Evolutionary conservation across 2,797 vertebrate species (phyloP).

Genomic region (Sciurus carolinensis): DNA sequence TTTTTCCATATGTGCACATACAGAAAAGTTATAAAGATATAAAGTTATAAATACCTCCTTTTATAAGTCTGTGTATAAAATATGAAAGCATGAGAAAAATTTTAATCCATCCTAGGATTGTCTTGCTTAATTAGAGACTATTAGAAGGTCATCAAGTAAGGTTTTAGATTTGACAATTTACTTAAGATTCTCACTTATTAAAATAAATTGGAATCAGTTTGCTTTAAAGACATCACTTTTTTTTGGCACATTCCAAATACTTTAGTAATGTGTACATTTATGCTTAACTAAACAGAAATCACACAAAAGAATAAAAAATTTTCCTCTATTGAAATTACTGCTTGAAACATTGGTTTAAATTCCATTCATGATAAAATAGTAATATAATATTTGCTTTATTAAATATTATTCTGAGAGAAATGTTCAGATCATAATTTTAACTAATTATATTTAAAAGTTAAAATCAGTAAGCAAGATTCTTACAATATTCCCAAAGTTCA

Average conservation of each 20-base stretch:
- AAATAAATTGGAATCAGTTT: not conserved
- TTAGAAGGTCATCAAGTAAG: not conserved
- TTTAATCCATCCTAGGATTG: not conserved
- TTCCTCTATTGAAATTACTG: not conserved
- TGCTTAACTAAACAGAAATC: slow-evolving; percentile 1
- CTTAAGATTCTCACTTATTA: not conserved
- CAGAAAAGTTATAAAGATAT: not conserved
- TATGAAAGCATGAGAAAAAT: slow-evolving; percentile 13
- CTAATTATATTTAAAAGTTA: not conserved
- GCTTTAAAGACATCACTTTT: not conserved
- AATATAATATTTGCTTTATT: not conserved
- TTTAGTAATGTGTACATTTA: not conserved
- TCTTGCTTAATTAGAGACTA: not conserved
- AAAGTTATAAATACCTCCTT: not conserved
- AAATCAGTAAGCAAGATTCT: not conserved
- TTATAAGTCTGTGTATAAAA: not conserved
- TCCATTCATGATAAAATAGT: not conserved
- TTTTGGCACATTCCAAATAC: not conserved
- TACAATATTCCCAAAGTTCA: not conserved
- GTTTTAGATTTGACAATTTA: not conserved
- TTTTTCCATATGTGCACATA: not conserved
- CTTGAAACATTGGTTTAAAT: not conserved
- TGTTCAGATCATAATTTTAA: not conserved
- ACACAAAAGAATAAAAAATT: not conserved
- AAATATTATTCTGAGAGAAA: not conserved